Percentiles rank a stretch among this genome's conserved stretches.
These are phyloP conservation scores for Coryphaenoides rupestris DNA, from an alignment of 2,113 vertebrate genomes.

Conservation along the genomic window DNA sequence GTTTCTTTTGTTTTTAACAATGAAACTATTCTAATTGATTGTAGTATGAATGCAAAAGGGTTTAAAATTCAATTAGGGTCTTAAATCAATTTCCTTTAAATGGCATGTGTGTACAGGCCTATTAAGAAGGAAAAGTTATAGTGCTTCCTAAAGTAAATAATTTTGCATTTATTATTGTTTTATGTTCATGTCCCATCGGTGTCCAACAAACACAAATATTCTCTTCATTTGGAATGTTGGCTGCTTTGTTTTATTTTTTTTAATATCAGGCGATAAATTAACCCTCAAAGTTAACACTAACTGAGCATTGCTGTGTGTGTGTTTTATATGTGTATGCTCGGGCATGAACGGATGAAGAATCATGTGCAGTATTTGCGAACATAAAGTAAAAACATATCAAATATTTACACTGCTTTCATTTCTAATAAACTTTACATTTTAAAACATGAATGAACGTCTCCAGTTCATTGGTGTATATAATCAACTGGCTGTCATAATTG, in stretches of 20 bases:
- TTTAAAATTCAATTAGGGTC: background rate
- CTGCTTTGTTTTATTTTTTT: conserved; percentile 61
- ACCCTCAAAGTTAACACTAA: conserved; percentile 34
- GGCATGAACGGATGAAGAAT: conserved; percentile 24
- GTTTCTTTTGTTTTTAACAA: no score
- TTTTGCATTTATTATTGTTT: no score
- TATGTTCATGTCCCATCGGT: no score
- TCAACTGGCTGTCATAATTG: no score
- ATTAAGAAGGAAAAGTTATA: no score
- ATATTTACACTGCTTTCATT: conserved; percentile 57
- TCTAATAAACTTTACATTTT: conserved; percentile 65
- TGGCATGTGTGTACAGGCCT: background rate
- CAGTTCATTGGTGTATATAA: no score
- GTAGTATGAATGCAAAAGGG: no score
- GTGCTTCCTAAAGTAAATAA: no score
- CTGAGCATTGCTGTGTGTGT: conserved; percentile 17
- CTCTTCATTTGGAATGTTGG: conserved; percentile 7
- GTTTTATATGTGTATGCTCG: conserved; percentile 14
- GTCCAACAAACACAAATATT: no score
- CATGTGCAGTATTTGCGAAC: conserved; percentile 32
- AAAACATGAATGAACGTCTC: background rate
- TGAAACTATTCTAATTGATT: no score
- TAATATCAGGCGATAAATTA: conserved; percentile 56
- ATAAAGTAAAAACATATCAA: conserved; percentile 35
- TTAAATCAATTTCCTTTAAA: background rate